Base-by-base conservation (phyloP, 2,888 invertebrate species). In the Ectemnius cavifrons region DNA sequence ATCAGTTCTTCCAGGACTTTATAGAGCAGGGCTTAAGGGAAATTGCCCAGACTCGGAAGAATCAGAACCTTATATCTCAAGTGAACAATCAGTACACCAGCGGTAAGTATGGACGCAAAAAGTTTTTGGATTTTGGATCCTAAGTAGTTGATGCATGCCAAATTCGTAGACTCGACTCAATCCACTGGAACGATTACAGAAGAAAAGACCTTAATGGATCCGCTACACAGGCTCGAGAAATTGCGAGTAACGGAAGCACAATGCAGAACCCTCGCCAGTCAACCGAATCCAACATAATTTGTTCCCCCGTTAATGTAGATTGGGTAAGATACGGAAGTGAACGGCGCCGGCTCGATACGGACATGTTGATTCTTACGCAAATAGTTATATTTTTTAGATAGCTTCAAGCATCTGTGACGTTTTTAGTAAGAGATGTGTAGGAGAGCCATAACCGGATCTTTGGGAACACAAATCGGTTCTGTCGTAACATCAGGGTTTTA, bases 1-100 rank as follows among this genome's bases (percentile, higher is more conserved):
- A 96, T 63, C 94, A 95, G 89, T 96, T 95, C 91, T 97, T 97
- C 92, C 96, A 97, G 88, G 95, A 95, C 87, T 97, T 96, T 89
- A 96, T 97, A 80, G 95, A 95, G 89, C 93, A 95, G 63, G 96
- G 96, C 0, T 91, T 97, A 75, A 93, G 93, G 79, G 92, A 93
- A 66, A 94, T 95, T 46, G 93, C 93, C 79, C 87, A 86, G 72
- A 86, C 88, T 52, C 87, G 91, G 72, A 90, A 88, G 74, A 89
- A 83, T 85, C 90, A 90, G 77, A 89, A 85, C 69, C 85, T 85
- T 63, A 84, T 85, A 62, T 77, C 86, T 4, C 86, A 84, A 70
- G 70, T 79, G 47, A 88, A 87, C 73, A 88, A 87, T 73, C 88
- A 89, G 67, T 87, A 87, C 57, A 78, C 79, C 28, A 77, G 81